A percentile compares a stretch with the other conserved stretches of the same genome.
phyloP scores from a whole-genome alignment of 2,113 vertebrate species.

The Ondatra zibethicus region DNA sequence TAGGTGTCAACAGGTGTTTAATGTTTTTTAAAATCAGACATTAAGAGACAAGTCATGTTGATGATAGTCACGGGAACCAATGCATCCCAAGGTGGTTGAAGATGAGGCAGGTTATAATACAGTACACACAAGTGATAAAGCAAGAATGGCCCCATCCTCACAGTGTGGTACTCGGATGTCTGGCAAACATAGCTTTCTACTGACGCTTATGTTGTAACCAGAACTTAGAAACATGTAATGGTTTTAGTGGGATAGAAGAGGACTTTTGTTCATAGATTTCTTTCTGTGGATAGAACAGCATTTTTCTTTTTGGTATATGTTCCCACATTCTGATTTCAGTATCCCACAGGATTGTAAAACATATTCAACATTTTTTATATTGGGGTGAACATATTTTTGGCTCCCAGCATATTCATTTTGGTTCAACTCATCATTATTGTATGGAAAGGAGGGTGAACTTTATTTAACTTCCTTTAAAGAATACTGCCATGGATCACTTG shows the following conservation, averaged over 20 bases:
- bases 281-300: slow-evolving; percentile 17
- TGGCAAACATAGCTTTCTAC: not conserved
- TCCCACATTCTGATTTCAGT: slow-evolving; percentile 68
- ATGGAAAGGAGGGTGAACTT: slow-evolving; percentile 56
- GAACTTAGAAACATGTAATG: not conserved
- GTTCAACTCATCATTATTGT: slow-evolving; percentile 51
- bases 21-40: not conserved
- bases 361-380: slow-evolving; percentile 72
- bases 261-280: not conserved
- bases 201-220: not conserved
- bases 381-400: slow-evolving; percentile 69
- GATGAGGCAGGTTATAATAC: not conserved
- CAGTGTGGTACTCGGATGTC: not conserved
- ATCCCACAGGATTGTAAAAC: slow-evolving; percentile 65
- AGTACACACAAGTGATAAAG: not conserved
- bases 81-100: not conserved
- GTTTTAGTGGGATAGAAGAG: not conserved
- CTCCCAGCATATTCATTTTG: slow-evolving; percentile 70
- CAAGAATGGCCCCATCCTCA: not conserved
- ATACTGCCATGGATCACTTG: slow-evolving; percentile 40
- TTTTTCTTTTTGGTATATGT: slow-evolving; percentile 37
- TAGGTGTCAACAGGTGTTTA: not conserved
- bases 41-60: not conserved
- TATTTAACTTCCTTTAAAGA: slow-evolving; percentile 69
- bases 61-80: not conserved